A percentile compares a stretch with the other conserved stretches of the same genome.
These are phyloP conservation scores for Brachypterus glaber DNA, from an alignment of 2,888 invertebrate genomes.

Conservation along the genomic window DNA sequence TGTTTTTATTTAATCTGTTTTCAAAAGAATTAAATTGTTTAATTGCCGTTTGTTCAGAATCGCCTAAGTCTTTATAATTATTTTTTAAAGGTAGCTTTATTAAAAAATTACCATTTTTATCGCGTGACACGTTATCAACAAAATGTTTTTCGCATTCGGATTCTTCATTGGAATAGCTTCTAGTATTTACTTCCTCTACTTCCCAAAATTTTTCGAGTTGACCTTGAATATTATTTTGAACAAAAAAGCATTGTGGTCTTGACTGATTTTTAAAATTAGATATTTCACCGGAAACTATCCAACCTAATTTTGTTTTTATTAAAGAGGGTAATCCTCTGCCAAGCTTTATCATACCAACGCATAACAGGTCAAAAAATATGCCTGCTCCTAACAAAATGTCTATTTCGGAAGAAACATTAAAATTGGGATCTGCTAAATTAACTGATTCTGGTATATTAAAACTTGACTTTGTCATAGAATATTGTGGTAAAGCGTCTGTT, in stretches of 20 bases:
- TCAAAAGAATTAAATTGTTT: constrained; percentile 16
- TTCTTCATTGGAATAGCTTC: constrained; percentile 3
- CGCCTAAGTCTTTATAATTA: constrained; percentile 7
- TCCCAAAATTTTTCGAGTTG: constrained; percentile 15
- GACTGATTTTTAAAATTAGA: constrained; percentile 9
- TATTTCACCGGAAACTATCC: constrained; percentile 15
- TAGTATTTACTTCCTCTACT: constrained; percentile 12
- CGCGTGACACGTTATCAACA: constrained; percentile 8
- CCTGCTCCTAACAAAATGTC: constrained; percentile 14
- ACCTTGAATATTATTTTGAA: no score
- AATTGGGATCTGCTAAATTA: constrained; percentile 13
- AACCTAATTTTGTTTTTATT: constrained; percentile 17
- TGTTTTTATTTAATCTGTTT: constrained; percentile 11
- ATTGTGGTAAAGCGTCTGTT: constrained; percentile 7
- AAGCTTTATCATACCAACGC: constrained; percentile 13
- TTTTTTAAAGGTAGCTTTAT: constrained; percentile 14
- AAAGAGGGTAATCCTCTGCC: constrained; percentile 9
- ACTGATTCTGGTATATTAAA: constrained; percentile 13
- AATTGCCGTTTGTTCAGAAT: constrained; percentile 13
- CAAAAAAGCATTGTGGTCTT: not conserved
- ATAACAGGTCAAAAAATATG: constrained; percentile 14
- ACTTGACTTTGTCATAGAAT: constrained; percentile 1
- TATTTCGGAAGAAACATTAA: constrained; percentile 8
- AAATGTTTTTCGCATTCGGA: constrained; percentile 17
- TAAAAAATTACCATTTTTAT: constrained; percentile 12